Conservation (phyloP, 2,888 invertebrate species). For the Heliconius ethilla region DNA sequence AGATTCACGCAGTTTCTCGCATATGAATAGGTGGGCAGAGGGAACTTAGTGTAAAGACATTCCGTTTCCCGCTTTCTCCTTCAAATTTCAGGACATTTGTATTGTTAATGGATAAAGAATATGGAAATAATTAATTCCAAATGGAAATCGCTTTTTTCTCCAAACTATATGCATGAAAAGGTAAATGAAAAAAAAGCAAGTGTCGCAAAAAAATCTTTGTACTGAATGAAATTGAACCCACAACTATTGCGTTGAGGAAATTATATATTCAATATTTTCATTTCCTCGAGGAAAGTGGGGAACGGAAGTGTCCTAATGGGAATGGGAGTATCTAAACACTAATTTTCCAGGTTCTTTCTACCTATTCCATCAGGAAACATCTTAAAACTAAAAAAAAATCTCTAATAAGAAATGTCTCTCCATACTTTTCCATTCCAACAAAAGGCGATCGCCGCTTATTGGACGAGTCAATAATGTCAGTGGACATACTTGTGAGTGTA, state of each 20-base stretch:
- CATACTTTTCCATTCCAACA: conserved; percentile 52
- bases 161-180: too few species aligned
- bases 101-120: too few species aligned
- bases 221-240: too few species aligned
- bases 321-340: too few species aligned
- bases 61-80: background rate
- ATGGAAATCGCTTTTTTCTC: background rate
- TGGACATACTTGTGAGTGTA: conserved; percentile 66
- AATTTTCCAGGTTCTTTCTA: too few species aligned
- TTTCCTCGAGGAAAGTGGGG: too few species aligned
- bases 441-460: conserved; percentile 78
- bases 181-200: too few species aligned
- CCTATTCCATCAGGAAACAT: background rate
- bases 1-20: background rate
- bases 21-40: background rate
- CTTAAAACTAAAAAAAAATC: background rate
- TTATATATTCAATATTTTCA: too few species aligned
- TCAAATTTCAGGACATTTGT: background rate
- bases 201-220: too few species aligned
- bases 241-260: too few species aligned
- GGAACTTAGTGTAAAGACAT: background rate
- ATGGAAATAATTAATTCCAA: background rate
- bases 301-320: too few species aligned
- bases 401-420: conserved; percentile 51
- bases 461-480: conserved; percentile 80